Base-by-base conservation (phyloP, 2,888 invertebrate species). In the Galerucella calmariensis region DNA sequence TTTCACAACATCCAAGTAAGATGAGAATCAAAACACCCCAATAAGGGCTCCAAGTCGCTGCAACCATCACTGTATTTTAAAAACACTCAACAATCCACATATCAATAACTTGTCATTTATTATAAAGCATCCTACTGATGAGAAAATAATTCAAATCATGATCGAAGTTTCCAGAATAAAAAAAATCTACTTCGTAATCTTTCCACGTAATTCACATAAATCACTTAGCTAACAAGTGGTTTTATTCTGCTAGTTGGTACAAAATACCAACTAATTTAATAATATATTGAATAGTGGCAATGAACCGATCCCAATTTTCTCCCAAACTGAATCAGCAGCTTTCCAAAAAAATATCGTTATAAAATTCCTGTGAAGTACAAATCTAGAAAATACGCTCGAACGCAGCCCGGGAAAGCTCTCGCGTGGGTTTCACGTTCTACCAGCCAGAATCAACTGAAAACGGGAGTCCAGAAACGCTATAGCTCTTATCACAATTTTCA, bases 401-500 rank as follows among this genome's bases (percentile, higher is more conserved):
- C 61, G 61, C 35, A 35, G 24, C 16, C 14, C 10, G 12, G 16
- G 20, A 20, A 65, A 58, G 12, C 24, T 3, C 62, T 68, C 72
- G 75, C 41, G 24, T 69, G 58, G 59, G 59, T 41, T 69, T 66
- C 59, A 66, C 73, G 74, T 69, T 75, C 59, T 74, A 76, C 67
- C 61, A 77, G 74, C 80, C 78, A 71, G 72, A 72, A 72, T 69
- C 78, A 80, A 85, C 85, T 83, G 83, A 80, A 79, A 79, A 84
- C 84, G 82, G 82, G 80, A 78, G 78, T 82, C 81, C 81, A 79
- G 80, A 79, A 79, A 82, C 81, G 80, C 79, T 80, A 79, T 78
- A 81, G 79, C 79, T 81, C 79, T 83, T 84, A 82, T 83, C 84
- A 83, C 81, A 82, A 80, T 81, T 81, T 79, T 77, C 78, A 79